phyloP scores from a whole-genome alignment of 2,797 vertebrate genomes.

The Enteromius unitaeniatus region DNA sequence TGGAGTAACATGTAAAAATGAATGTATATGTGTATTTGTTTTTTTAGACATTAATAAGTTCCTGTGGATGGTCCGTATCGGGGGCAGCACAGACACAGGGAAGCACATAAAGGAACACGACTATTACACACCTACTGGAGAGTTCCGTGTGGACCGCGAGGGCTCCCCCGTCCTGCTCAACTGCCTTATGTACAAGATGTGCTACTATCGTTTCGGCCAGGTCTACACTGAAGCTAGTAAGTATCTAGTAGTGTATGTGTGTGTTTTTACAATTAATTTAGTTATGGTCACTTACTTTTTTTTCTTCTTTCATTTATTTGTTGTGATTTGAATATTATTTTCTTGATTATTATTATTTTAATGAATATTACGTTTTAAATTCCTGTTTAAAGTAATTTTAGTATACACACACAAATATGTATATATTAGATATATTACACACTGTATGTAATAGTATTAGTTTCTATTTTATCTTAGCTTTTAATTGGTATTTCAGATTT shows the following conservation, averaged over 20 bases:
- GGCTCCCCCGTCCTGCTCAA: constrained; percentile 97
- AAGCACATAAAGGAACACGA: constrained; percentile 98
- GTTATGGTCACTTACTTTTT: background rate
- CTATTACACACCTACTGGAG: constrained; percentile 96
- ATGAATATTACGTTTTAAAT: no score
- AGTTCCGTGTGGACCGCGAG: constrained; percentile 96
- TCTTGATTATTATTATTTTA: no score
- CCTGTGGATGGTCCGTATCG: constrained; percentile 99
- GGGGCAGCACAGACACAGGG: constrained; percentile 96
- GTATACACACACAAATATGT: no score
- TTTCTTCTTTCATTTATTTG: background rate
- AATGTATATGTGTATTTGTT: background rate
- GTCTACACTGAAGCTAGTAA: constrained; percentile 99
- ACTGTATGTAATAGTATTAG: no score
- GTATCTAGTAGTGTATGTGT: no score
- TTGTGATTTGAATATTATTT: background rate
- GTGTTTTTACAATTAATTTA: background rate
- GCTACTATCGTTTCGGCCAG: constrained; percentile 98
- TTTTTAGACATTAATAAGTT: constrained; percentile 97
- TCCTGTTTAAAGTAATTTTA: no score
- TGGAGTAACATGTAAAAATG: background rate
- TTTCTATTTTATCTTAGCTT: no score
- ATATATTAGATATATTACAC: no score
- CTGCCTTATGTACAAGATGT: constrained; percentile 99
- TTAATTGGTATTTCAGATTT: no score